phyloP scores from a whole-genome alignment of 30 jellyfish, hydroid and myxozoan species.

The Hydractinia echinata region DNA sequence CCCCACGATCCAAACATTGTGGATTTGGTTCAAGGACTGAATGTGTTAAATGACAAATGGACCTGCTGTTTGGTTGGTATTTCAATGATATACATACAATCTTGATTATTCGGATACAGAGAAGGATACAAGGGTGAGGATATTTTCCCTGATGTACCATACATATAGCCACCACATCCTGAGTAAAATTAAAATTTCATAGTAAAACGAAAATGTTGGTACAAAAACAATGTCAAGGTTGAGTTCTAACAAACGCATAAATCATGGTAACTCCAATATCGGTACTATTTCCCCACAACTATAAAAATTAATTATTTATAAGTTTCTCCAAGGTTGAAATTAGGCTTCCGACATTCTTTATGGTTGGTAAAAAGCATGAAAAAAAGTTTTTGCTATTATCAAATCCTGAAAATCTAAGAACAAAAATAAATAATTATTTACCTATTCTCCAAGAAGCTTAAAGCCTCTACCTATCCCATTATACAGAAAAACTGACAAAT shows the following conservation, averaged over 20 bases:
- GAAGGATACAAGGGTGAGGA: conserved; percentile 65
- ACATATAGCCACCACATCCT: conserved; percentile 77
- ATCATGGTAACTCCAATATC: no score
- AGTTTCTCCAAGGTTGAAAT: no score
- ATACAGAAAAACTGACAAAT: not conserved
- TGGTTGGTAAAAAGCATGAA: no score
- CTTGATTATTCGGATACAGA: conserved; percentile 52
- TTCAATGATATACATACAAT: conserved; percentile 59
- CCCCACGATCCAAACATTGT: not conserved
- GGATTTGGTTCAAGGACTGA: not conserved
- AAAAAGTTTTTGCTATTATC: no score
- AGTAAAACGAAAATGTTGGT: not conserved
- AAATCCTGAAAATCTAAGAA: no score
- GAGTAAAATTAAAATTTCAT: not conserved
- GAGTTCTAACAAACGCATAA: no score
- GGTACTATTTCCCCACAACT: no score
- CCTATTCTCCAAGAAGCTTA: conserved; percentile 13
- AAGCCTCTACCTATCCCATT: not conserved
- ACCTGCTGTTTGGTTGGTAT: conserved; percentile 47
- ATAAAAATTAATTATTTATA: no score
- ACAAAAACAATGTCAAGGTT: not conserved
- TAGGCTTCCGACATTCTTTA: no score
- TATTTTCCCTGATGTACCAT: conserved; percentile 58
- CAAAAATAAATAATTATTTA: not conserved
- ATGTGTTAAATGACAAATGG: conserved; percentile 11